Conservation (phyloP, 37 sponge, comb jelly and placozoan species). For the Diacarnus erythraeanus region DNA sequence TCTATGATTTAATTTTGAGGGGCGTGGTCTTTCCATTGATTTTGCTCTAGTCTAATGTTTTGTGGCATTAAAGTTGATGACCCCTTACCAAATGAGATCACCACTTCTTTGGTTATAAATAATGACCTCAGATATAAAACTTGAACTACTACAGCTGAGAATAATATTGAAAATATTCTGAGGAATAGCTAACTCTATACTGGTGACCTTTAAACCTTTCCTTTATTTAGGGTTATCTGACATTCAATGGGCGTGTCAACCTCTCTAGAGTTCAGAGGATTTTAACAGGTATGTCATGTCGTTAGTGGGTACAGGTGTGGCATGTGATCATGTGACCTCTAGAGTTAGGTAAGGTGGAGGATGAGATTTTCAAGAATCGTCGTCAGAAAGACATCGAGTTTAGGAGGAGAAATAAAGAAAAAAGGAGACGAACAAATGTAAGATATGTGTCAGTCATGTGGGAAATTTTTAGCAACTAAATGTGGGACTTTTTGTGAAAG, state of each 20-base stretch:
- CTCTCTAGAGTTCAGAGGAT: constrained; percentile 84
- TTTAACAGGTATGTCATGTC: constrained; percentile 47
- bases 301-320: not conserved
- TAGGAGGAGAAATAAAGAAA: constrained; percentile 69
- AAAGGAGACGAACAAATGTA: constrained; percentile 26
- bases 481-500: no score
- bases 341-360: constrained; percentile 59
- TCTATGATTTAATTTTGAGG: no score
- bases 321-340: not conserved
- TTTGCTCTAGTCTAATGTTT: no score
- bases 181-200: not conserved
- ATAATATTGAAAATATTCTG: no score
- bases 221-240: constrained; percentile 76
- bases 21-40: no score
- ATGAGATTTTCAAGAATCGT: constrained; percentile 81
- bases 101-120: no score
- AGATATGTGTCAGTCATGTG: not conserved
- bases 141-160: no score
- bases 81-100: no score
- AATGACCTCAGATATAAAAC: no score
- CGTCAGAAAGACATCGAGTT: constrained; percentile 75
- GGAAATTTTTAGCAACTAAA: no score
- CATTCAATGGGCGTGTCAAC: constrained; percentile 85
- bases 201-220: not conserved
- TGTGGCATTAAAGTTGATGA: no score